Base-by-base conservation (phyloP, 2,888 invertebrate genomes). In the Dione juno region DNA sequence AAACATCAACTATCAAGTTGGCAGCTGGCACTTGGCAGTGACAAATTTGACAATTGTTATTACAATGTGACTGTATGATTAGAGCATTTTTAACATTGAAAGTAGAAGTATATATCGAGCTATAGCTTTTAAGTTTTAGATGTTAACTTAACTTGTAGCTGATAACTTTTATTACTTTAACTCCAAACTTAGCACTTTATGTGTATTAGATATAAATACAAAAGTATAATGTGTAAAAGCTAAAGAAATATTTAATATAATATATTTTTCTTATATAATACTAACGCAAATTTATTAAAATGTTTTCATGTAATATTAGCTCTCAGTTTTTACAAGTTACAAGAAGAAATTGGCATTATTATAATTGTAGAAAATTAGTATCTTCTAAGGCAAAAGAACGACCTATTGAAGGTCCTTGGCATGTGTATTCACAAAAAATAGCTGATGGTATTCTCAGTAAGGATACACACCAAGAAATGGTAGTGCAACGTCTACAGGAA, bases 391-490 rank as follows among this genome's bases (percentile, higher is more conserved):
- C 79, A 14, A 83, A 80, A 71, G 81, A 82, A 64, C 78, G 82
- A 66, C 74, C 78, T 16, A 54, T 76, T 54, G 84, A 87, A 61
- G 89, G 89, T 43, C 96, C 96, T n/a, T 81, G 94, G 81, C 81
- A 90, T 67, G 79, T 93, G 43, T 94, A 96, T 75, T 86, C 94
- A 37, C 83, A 93, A 64, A 95, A 94, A 87, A 94, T 97, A 41
- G 82, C 90, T 50, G 88, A 88, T 64, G 95, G 95, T 8, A 92
- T 94, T 79, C 81, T 97, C 68, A 86, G 91, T 76, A 90, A 93
- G 66, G 98, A 98, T 89, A 87, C 94, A 21, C 94, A 96, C 81
- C 98, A 99, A 83, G 91, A 94, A 74, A 93, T 91, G 80, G 95
- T 98, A 14, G 94, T 96, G 40, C 86, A 95, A 75, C 92, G 94